Base-by-base conservation (phyloP, 2,888 invertebrate species). In the Kuschelorhynchus macadamiae region DNA sequence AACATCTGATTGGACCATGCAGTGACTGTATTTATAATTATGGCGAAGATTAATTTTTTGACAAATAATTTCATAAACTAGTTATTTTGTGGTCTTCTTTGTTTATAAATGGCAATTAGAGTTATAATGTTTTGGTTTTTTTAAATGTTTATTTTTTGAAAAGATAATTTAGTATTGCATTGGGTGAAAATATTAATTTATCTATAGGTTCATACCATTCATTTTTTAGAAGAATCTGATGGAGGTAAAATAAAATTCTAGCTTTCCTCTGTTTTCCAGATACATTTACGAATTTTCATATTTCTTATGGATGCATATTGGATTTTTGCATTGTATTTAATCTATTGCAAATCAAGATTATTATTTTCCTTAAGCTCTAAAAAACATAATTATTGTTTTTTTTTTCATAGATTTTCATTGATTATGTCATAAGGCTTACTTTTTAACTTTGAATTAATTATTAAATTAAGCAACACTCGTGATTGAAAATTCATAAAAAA, bases 31-130 rank as follows among this genome's bases (percentile, higher is more conserved):
- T 41, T 12, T 12, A 41, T n/a, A n/a, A 41, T 14, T 14, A 12
- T 16, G 16, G 12, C 14, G 16, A 14, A 12, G 41, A 41, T 41
- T 41, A 41, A 41, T 41, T 41, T 41, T 41, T 41, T 41, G 12
- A 41, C 16, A 14, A 41, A 41, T 41, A 41, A 14, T 12, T 7
- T 1, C 14, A 41, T 14, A 41, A n/a, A 41, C 2, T 16, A 41
- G 14, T 41, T 41, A 41, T 41, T 41, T 12, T n/a, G 41, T 3
- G 25, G 3, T 5, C 8, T 41, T 16, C 16, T 41, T n/a, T 41
- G 41, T 14, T 41, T 14, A 41, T n/a, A 41, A 14, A 16, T 41
- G 2, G 8, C 25, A 7, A 25, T 25, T 25, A 25, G 25, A 25
- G 25, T 25, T 25, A 25, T 25, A 25, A 25, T 25, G 7, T 25